Evolutionary conservation across 2,888 invertebrate species (phyloP).

Genomic region (Stenolophus ochropezus): DNA sequence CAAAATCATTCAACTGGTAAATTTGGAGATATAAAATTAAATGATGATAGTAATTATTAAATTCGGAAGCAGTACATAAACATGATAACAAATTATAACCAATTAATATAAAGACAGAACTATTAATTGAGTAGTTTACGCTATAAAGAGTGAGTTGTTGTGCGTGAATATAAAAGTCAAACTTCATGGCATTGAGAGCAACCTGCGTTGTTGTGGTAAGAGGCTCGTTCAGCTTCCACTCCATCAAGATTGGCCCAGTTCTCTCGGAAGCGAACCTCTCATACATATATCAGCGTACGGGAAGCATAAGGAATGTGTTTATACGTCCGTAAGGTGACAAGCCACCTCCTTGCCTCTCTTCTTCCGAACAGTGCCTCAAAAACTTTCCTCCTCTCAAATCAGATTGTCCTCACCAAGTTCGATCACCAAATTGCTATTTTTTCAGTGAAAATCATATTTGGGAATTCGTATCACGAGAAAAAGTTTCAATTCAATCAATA

Average conservation of each 20-base stretch:
- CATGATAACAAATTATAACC: neutral
- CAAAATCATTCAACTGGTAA: too few relatives aligned
- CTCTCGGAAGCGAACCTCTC: constrained; percentile 15
- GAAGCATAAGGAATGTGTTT: constrained; percentile 39
- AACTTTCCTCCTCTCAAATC: neutral
- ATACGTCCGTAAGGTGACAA: constrained; percentile 33
- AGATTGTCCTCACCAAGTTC: too few relatives aligned
- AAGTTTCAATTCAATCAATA: neutral
- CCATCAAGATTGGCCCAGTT: constrained; percentile 35
- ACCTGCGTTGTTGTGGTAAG: neutral
- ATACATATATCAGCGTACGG: constrained; percentile 25
- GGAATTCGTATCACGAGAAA: neutral
- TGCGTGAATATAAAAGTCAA: neutral
- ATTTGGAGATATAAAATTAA: too few relatives aligned
- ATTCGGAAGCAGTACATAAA: neutral
- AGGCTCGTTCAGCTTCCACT: neutral
- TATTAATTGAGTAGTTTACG: neutral
- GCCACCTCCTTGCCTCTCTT: neutral
- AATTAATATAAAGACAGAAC: neutral
- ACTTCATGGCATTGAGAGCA: neutral
- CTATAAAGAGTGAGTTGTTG: neutral
- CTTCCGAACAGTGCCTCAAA: neutral
- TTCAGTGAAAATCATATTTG: neutral
- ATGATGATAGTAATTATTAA: neutral
- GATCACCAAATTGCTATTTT: too few relatives aligned